These are phyloP conservation scores for Lacanobia oleracea DNA, from an alignment of 2,888 invertebrate genomes.

Conservation along the genomic window DNA sequence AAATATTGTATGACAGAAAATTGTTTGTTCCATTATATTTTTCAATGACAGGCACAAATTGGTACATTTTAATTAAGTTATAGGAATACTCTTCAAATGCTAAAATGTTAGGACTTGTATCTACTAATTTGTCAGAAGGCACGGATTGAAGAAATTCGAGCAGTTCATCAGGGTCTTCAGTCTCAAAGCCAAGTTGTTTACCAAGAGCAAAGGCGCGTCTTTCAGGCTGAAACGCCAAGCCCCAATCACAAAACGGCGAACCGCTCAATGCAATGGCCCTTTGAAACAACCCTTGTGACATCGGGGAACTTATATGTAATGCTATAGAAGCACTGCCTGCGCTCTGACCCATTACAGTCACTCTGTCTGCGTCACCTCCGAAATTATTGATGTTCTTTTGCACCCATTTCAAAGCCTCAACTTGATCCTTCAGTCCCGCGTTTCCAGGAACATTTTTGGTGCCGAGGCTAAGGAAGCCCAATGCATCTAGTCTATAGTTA, in stretches of 20 bases:
- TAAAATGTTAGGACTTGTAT: constrained; percentile 16
- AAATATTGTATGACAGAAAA: constrained; percentile 30
- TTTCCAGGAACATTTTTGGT: constrained; percentile 43
- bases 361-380: constrained; percentile 37
- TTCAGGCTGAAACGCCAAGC: constrained; percentile 12
- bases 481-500: constrained; percentile 42
- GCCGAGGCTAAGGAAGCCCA: constrained; percentile 37
- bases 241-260: constrained; percentile 31
- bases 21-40: constrained; percentile 6
- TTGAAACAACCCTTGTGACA: constrained; percentile 42
- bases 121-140: constrained; percentile 11
- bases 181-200: constrained; percentile 25
- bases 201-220: constrained; percentile 40
- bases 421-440: constrained; percentile 46
- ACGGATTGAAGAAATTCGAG: constrained; percentile 35
- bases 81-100: constrained; percentile 25
- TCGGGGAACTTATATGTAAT: constrained; percentile 31
- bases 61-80: constrained; percentile 18
- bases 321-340: constrained; percentile 36
- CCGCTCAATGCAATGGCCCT: constrained; percentile 41
- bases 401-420: constrained; percentile 41
- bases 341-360: constrained; percentile 43
- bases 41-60: constrained; percentile 42
- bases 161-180: constrained; percentile 22
- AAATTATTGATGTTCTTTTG: constrained; percentile 38